phyloP scores from a whole-genome alignment of 1,140 invertebrate species.

The Bradysia coprophila region DNA sequence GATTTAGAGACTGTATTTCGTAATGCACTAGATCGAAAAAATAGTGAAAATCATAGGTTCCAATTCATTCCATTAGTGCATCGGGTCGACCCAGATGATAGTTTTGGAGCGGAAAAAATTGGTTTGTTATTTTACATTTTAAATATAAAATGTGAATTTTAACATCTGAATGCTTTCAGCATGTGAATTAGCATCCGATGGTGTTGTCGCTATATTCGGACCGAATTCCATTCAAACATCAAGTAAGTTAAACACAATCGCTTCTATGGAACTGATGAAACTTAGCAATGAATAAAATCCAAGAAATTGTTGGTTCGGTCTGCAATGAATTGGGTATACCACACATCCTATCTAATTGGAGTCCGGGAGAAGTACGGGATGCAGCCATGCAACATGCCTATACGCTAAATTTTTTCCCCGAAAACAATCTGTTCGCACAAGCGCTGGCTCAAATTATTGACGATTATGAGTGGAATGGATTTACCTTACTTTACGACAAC shows the following conservation, averaged over 20 bases:
- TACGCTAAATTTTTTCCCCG: slow-evolving; percentile 56
- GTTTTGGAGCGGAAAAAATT: not conserved
- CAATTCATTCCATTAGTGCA: not conserved
- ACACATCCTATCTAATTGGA: slow-evolving; percentile 47
- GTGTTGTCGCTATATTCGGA: slow-evolving; percentile 62
- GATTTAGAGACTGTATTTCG: too few relatives aligned
- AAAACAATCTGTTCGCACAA: slow-evolving; percentile 45
- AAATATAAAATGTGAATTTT: not conserved
- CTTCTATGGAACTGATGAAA: too few relatives aligned
- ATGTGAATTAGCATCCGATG: slow-evolving; percentile 35
- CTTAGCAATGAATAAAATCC: too few relatives aligned
- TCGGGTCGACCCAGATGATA: not conserved
- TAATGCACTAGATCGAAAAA: too few relatives aligned
- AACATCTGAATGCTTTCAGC: slow-evolving; percentile 14
- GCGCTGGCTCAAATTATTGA: slow-evolving; percentile 53
- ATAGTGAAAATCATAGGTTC: not conserved
- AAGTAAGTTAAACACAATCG: slow-evolving; percentile 24
- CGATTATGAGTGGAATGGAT: slow-evolving; percentile 58
- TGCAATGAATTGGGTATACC: slow-evolving; percentile 52
- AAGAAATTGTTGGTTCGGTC: slow-evolving; percentile 45
- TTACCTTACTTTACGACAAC: slow-evolving; percentile 65
- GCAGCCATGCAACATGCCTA: slow-evolving; percentile 26
- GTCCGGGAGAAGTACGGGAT: slow-evolving; percentile 35
- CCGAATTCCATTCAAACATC: slow-evolving; percentile 42
- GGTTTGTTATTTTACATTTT: not conserved